Conservation (phyloP, 2,888 invertebrate species). For the Trichogramma evanescens region DNA sequence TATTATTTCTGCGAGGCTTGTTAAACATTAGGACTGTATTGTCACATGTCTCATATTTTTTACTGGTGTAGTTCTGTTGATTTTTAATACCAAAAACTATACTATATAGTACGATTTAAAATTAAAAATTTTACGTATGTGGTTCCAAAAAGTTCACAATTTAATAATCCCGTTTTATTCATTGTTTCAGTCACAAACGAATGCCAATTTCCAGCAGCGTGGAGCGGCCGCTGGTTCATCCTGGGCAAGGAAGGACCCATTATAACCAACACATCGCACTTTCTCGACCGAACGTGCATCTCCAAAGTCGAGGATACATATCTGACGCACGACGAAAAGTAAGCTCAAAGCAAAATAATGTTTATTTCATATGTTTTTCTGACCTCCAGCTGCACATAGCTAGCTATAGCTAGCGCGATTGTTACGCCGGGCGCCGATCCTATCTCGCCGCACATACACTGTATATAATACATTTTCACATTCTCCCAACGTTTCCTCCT, state of each 20-base stretch:
- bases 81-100: too few relatives aligned
- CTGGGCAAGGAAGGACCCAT: slow-evolving; percentile 53
- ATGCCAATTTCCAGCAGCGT: slow-evolving; percentile 62
- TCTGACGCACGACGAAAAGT: slow-evolving; percentile 16
- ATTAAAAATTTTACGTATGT: too few relatives aligned
- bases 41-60: too few relatives aligned
- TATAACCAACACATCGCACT: slow-evolving; percentile 46
- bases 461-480: too few relatives aligned
- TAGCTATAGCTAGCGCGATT: background rate
- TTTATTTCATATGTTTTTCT: background rate
- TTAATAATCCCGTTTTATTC: background rate
- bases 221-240: slow-evolving; percentile 71
- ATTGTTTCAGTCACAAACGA: slow-evolving; percentile 49
- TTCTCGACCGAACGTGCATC: slow-evolving; percentile 59
- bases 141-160: too few relatives aligned
- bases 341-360: background rate
- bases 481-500: too few relatives aligned
- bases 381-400: background rate
- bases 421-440: too few relatives aligned
- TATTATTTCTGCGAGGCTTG: too few relatives aligned
- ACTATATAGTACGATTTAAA: too few relatives aligned
- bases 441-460: too few relatives aligned
- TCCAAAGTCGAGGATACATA: slow-evolving; percentile 54
- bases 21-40: too few relatives aligned
- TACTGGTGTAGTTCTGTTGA: too few relatives aligned